A percentile compares a stretch with the other conserved stretches of the same genome.
Conservation (phyloP, 2,113 vertebrate genomes). For the Ophiodon elongatus region DNA sequence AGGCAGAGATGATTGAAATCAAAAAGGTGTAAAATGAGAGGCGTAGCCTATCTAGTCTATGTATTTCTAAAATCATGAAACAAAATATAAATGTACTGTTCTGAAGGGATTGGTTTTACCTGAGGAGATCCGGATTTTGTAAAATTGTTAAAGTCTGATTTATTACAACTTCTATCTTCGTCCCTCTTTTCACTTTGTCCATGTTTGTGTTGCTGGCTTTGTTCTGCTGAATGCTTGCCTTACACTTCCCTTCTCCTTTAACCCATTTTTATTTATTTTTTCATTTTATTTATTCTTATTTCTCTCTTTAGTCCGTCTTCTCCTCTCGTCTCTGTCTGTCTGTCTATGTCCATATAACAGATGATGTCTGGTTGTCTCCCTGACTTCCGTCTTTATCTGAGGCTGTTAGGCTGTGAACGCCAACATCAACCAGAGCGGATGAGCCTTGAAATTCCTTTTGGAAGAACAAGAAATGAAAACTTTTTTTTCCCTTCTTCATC, state of each 20-base stretch:
- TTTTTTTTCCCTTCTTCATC: not conserved
- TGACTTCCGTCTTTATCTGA: conserved; percentile 65
- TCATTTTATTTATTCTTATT: not conserved
- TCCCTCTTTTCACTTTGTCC: not conserved
- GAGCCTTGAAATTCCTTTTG: conserved; percentile 82
- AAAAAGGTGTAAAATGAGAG: conserved; percentile 21
- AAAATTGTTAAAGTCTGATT: not conserved
- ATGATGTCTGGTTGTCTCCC: conserved; percentile 34
- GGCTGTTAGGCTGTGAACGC: conserved; percentile 58
- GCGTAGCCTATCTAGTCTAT: not conserved
- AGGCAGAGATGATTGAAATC: conserved; percentile 16
- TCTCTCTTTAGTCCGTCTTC: not conserved
- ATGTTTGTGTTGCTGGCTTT: not conserved
- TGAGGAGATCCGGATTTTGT: not conserved
- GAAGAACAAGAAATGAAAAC: conserved; percentile 58
- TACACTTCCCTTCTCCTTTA: not conserved
- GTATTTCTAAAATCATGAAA: not conserved
- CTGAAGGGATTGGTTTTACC: not conserved
- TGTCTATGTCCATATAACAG: conserved; percentile 28
- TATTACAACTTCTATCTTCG: not conserved
- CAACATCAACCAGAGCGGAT: conserved; percentile 66
- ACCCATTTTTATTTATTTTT: not conserved
- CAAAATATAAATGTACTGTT: not conserved
- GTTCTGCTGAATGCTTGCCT: not conserved
- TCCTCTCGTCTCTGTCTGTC: conserved; percentile 4